Evolutionary conservation across 2,113 vertebrate genomes (phyloP).

Genomic region (Abramis brama): DNA sequence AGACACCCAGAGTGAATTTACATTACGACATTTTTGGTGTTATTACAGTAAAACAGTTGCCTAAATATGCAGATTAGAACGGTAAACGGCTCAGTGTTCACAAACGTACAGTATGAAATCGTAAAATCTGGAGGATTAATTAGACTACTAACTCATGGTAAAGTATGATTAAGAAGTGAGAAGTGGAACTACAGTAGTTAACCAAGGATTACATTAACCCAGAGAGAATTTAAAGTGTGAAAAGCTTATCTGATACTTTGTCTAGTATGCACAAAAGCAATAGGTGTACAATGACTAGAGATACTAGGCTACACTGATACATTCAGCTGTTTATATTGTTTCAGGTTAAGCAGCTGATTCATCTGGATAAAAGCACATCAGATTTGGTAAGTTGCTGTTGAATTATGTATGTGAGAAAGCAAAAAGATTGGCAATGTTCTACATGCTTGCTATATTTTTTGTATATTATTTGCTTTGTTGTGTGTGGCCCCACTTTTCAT

Average conservation of each 20-base stretch:
- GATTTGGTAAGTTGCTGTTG: background rate
- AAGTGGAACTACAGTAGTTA: background rate
- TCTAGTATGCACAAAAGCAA: background rate
- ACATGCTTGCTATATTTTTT: background rate
- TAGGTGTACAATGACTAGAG: background rate
- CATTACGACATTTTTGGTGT: background rate
- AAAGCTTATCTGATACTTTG: background rate
- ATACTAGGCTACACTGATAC: background rate
- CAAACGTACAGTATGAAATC: background rate
- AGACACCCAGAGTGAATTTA: background rate
- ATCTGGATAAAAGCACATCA: conserved; percentile 3
- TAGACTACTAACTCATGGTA: background rate
- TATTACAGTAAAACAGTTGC: background rate
- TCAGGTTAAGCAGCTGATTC: background rate
- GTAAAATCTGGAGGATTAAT: background rate
- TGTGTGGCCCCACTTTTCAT: background rate
- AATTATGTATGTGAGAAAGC: conserved; percentile 13
- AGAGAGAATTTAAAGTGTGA: background rate
- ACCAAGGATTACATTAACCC: background rate
- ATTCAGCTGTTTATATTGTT: background rate
- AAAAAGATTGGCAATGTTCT: background rate
- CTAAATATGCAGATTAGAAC: background rate
- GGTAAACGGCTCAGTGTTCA: background rate
- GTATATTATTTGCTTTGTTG: background rate
- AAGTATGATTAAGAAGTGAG: background rate